Evolutionary conservation across 1,140 invertebrate genomes (phyloP).

Genomic region (Musca domestica): DNA sequence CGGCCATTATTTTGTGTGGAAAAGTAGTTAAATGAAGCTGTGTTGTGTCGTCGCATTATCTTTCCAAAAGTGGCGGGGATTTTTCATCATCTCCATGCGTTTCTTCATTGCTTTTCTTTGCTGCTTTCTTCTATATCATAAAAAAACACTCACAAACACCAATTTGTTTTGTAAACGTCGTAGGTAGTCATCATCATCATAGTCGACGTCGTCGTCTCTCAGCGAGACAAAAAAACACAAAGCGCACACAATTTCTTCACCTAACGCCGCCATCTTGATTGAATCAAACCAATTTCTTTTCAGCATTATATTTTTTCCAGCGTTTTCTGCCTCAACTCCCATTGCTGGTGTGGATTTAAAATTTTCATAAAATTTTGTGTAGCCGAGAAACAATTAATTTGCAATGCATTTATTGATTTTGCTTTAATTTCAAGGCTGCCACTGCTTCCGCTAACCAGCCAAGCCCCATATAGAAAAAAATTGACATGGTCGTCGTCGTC

Average conservation of each 20-base stretch:
- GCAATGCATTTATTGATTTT: conserved; percentile 17
- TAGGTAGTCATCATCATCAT: background rate
- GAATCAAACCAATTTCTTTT: conserved; percentile 6
- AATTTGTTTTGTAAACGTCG: conserved; percentile 20
- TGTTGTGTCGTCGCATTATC: background rate
- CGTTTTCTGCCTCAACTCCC: too few relatives aligned
- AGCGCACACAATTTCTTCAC: conserved; percentile 1
- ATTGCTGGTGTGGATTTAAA: too few relatives aligned
- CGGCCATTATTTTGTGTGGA: too few relatives aligned
- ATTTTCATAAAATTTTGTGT: background rate
- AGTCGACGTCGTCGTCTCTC: too few relatives aligned
- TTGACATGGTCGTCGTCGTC: background rate
- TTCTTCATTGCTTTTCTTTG: too few relatives aligned
- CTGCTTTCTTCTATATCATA: too few relatives aligned
- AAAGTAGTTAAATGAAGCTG: background rate
- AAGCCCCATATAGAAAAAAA: conserved; percentile 9
- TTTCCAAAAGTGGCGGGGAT: conserved; percentile 6
- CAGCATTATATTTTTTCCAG: background rate
- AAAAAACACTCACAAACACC: conserved; percentile 2
- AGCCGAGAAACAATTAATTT: background rate
- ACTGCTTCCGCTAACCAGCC: conserved; percentile 8
- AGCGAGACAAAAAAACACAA: background rate
- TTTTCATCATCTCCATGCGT: background rate
- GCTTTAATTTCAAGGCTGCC: conserved; percentile 17
- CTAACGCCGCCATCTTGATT: conserved; percentile 19